Conservation (phyloP, 1,140 invertebrate species). For the Wasmannia auropunctata region DNA sequence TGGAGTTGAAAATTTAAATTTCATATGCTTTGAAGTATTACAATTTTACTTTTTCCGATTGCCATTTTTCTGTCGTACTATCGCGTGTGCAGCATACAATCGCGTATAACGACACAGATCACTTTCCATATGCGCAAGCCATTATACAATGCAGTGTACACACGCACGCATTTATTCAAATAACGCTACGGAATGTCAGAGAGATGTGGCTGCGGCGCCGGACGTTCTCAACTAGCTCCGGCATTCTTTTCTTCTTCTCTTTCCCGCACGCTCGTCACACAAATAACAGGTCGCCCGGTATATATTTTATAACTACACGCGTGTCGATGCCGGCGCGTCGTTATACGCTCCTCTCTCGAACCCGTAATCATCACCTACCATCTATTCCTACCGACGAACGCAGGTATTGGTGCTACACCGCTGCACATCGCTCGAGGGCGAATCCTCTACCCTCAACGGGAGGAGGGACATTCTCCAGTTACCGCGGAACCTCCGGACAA, state of each 20-base stretch:
- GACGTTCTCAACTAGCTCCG: constrained; percentile 16
- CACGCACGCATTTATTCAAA: constrained; percentile 34
- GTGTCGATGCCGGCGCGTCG: constrained; percentile 66
- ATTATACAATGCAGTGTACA: neutral
- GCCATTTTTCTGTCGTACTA: neutral
- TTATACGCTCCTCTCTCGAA: constrained; percentile 63
- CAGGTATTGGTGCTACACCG: constrained; percentile 51
- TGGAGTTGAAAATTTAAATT: neutral
- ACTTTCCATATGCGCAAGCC: neutral
- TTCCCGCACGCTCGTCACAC: constrained; percentile 57
- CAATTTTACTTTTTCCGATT: constrained; percentile 20
- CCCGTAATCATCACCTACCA: constrained; percentile 72
- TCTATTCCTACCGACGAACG: constrained; percentile 62
- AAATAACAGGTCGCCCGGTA: constrained; percentile 66
- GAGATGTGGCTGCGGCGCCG: neutral
- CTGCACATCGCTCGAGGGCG: constrained; percentile 36
- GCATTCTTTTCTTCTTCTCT: constrained; percentile 35
- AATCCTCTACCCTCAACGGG: constrained; percentile 32
- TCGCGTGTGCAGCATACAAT: neutral
- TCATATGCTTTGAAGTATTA: neutral
- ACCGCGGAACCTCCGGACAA: constrained; percentile 52
- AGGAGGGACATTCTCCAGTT: constrained; percentile 32
- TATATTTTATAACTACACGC: constrained; percentile 68
- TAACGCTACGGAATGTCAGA: constrained; percentile 31
- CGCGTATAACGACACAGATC: constrained; percentile 12